Conservation (phyloP, 2,888 invertebrate species). For the Ferdinandea cuprea region DNA sequence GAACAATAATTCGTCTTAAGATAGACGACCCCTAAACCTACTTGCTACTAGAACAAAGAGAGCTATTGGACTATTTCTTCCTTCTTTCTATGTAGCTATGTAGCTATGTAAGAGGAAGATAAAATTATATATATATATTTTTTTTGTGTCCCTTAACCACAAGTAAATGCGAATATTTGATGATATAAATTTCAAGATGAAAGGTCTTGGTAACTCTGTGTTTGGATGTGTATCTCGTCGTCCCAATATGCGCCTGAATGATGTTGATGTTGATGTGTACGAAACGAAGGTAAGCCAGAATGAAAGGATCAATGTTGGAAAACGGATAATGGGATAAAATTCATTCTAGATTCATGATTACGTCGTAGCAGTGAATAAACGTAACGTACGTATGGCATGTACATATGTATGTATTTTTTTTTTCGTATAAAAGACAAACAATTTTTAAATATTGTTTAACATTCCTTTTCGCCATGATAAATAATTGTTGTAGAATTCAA, state of each 20-base stretch:
- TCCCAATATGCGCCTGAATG: background rate
- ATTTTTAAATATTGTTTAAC: constrained; percentile 14
- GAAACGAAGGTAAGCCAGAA: constrained; percentile 15
- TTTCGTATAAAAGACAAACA: too few relatives aligned
- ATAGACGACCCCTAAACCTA: constrained; percentile 42
- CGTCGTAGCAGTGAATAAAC: background rate
- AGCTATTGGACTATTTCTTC: constrained; percentile 27
- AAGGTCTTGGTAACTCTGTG: background rate
- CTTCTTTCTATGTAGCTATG: constrained; percentile 17
- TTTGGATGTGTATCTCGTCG: background rate
- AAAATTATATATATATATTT: too few relatives aligned
- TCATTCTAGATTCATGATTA: background rate
- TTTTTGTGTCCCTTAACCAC: too few relatives aligned
- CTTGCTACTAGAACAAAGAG: constrained; percentile 29
- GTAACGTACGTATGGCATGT: too few relatives aligned
- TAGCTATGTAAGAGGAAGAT: too few relatives aligned
- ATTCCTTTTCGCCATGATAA: constrained; percentile 24
- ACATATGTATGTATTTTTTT: background rate
- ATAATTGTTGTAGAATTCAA: constrained; percentile 46
- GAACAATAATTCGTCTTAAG: constrained; percentile 21
- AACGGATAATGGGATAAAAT: constrained; percentile 7
- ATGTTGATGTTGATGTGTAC: background rate
- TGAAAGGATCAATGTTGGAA: constrained; percentile 20
- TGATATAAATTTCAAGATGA: constrained; percentile 57
- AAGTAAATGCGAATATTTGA: constrained; percentile 46